Percentiles rank a stretch among this genome's conserved stretches.
Evolutionary conservation across 2,888 invertebrate genomes (phyloP).

Genomic region (Ellobium chinense): DNA sequence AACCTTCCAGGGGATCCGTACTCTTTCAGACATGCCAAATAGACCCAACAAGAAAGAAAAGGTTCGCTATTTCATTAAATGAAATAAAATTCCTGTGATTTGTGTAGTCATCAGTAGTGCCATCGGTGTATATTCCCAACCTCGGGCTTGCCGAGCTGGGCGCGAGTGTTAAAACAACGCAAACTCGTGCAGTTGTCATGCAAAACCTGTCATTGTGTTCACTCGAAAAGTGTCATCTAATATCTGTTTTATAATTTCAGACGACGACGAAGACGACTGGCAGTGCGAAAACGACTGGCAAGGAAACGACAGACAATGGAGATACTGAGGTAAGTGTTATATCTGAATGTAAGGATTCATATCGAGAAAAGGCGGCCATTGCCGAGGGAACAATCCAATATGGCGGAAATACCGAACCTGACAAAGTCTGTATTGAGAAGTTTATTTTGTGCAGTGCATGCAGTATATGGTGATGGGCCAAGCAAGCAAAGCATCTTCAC

Average conservation of each 20-base stretch:
- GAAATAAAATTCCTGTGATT: too few relatives aligned
- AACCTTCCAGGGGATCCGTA: slow-evolving; percentile 54
- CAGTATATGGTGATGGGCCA: too few relatives aligned
- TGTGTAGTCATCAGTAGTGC: not conserved
- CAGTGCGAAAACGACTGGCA: slow-evolving; percentile 64
- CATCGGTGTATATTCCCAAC: not conserved
- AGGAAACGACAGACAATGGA: slow-evolving; percentile 70
- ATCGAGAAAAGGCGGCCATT: slow-evolving; percentile 19
- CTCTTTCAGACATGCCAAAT: slow-evolving; percentile 70
- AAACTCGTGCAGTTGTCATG: not conserved
- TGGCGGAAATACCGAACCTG: slow-evolving; percentile 15
- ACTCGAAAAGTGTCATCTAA: not conserved
- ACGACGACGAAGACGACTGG: slow-evolving; percentile 67
- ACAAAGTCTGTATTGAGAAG: too few relatives aligned
- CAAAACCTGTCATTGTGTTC: not conserved
- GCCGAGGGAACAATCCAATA: slow-evolving; percentile 24
- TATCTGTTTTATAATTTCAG: slow-evolving; percentile 58
- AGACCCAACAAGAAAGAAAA: slow-evolving; percentile 75
- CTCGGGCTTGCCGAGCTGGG: not conserved
- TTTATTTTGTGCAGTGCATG: too few relatives aligned
- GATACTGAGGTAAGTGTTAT: slow-evolving; percentile 68
- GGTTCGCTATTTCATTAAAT: slow-evolving; percentile 56
- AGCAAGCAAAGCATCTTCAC: too few relatives aligned
- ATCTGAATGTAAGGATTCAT: not conserved
- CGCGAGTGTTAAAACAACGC: not conserved